Evolutionary conservation across 1,140 invertebrate genomes (phyloP).

Genomic region (Prorops nasuta): DNA sequence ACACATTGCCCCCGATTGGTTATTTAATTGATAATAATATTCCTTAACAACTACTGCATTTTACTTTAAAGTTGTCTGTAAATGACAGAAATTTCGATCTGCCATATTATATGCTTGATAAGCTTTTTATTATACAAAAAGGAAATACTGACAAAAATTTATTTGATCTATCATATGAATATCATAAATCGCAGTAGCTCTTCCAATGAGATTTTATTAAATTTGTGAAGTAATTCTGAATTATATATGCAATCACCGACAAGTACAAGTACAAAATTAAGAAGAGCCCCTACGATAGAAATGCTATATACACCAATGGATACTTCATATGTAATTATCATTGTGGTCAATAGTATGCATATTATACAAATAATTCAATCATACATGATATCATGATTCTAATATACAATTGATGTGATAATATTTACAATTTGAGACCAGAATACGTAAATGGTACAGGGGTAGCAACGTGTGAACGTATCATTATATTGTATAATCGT

Average conservation of each 20-base stretch:
- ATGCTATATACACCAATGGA: conserved; percentile 24
- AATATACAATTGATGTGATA: not conserved
- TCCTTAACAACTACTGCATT: conserved; percentile 19
- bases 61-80: conserved; percentile 13
- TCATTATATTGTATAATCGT: not conserved
- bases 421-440: not conserved
- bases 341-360: conserved; percentile 29
- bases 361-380: conserved; percentile 32
- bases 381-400: conserved; percentile 6
- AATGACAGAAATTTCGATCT: conserved; percentile 1
- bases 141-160: conserved; percentile 24
- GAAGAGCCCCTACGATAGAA: conserved; percentile 22
- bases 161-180: not conserved
- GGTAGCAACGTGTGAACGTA: not conserved
- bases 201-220: conserved; percentile 1
- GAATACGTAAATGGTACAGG: not conserved
- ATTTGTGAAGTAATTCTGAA: conserved; percentile 15
- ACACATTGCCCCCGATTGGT: conserved; percentile 51
- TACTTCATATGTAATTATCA: conserved; percentile 22
- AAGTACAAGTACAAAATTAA: conserved; percentile 17
- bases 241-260: conserved; percentile 7
- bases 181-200: not conserved
- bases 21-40: conserved; percentile 24
- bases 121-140: conserved; percentile 12
- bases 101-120: not conserved